A percentile compares a stretch with the other conserved stretches of the same genome.
These are phyloP conservation scores for Enhydra lutris DNA, from an alignment of 2,113 vertebrate genomes.

Conservation along the genomic window DNA sequence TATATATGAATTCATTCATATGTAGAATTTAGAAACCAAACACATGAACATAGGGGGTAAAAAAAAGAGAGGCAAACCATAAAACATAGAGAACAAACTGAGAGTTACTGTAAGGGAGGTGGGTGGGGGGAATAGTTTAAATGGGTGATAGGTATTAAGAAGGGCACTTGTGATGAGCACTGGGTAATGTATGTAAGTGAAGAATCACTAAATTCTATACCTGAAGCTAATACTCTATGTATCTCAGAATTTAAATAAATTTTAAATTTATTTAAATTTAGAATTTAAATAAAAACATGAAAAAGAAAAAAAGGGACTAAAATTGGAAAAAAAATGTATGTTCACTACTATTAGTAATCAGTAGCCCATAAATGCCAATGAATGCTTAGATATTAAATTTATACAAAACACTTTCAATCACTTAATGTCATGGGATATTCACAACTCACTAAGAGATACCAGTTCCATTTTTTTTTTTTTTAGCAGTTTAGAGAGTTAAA, in stretches of 20 bases:
- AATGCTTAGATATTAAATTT: not conserved
- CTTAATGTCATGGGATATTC: not conserved
- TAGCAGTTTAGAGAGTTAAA: not conserved
- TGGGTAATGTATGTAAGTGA: not conserved
- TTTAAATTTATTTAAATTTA: too few relatives aligned
- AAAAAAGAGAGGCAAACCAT: not conserved
- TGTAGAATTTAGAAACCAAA: not conserved
- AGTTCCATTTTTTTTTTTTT: not conserved
- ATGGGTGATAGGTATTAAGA: not conserved
- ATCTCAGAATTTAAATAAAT: not conserved
- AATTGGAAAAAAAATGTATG: not conserved
- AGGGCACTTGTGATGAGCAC: not conserved
- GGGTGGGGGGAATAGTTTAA: not conserved
- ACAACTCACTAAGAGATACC: not conserved
- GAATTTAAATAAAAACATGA: not conserved
- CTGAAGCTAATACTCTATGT: not conserved
- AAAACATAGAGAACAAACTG: not conserved
- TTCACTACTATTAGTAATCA: not conserved
- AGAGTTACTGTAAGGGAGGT: not conserved
- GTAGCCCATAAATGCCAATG: not conserved
- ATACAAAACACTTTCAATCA: not conserved
- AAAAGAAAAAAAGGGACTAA: not conserved
- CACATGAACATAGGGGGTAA: not conserved
- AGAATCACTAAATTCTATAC: not conserved
- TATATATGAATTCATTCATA: not conserved